These are phyloP conservation scores for Nanorana parkeri DNA, from an alignment of 2,113 vertebrate genomes.

Conservation along the genomic window DNA sequence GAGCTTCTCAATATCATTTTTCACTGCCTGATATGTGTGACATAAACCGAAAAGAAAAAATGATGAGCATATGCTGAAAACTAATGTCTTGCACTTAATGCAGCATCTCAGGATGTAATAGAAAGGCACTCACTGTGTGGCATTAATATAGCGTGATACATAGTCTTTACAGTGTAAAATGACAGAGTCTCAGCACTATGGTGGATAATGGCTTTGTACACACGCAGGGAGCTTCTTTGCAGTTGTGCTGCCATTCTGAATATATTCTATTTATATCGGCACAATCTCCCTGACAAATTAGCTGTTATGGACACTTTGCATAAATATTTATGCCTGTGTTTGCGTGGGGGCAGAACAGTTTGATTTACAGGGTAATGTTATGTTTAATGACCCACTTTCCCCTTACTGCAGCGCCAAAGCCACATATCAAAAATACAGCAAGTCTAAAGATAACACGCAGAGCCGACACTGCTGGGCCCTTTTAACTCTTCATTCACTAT, in stretches of 20 bases:
- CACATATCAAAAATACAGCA: constrained; percentile 50
- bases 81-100: constrained; percentile 57
- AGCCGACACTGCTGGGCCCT: constrained; percentile 20
- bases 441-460: constrained; percentile 35
- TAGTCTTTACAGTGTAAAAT: constrained; percentile 43
- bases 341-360: constrained; percentile 56
- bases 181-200: constrained; percentile 48
- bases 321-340: constrained; percentile 58
- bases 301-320: constrained; percentile 55
- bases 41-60: constrained; percentile 57
- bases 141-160: constrained; percentile 58
- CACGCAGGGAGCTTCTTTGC: constrained; percentile 37
- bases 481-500: constrained; percentile 26
- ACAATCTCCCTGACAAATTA: constrained; percentile 54
- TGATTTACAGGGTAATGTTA: constrained; percentile 58
- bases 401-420: constrained; percentile 48
- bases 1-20: constrained; percentile 40
- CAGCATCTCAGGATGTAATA: constrained; percentile 57
- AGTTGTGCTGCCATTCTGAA: constrained; percentile 37
- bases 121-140: constrained; percentile 55
- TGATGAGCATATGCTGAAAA: constrained; percentile 56
- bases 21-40: constrained; percentile 53
- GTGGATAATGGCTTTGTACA: constrained; percentile 54
- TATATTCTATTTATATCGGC: constrained; percentile 51
- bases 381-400: constrained; percentile 57